Conservation (phyloP, 2,797 vertebrate genomes). For the Salarias fasciatus region DNA sequence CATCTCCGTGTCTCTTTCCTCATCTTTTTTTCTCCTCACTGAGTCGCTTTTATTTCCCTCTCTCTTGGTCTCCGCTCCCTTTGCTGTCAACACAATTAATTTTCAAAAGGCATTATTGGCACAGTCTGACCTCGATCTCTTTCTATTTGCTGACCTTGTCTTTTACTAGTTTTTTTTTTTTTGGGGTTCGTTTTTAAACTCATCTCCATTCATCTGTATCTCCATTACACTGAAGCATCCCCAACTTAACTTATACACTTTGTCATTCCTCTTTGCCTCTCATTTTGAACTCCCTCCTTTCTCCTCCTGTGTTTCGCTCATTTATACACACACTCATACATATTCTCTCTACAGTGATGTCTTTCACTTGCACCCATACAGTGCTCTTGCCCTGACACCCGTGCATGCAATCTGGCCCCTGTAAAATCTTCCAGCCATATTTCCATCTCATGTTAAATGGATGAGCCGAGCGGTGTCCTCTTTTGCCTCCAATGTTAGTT, state of each 20-base stretch:
- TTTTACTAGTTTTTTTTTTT: conserved; percentile 5
- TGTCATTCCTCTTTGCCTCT: neutral
- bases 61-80: conserved; percentile 14
- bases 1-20: conserved; percentile 32
- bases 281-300: conserved; percentile 32
- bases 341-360: conserved; percentile 35
- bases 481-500: conserved; percentile 28
- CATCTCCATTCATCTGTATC: neutral
- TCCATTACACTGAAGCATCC: neutral
- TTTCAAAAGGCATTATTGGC: conserved; percentile 33
- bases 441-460: conserved; percentile 69
- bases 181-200: conserved; percentile 12
- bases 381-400: conserved; percentile 11
- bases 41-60: conserved; percentile 15
- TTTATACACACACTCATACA: conserved; percentile 35
- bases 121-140: conserved; percentile 20
- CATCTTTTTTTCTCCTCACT: conserved; percentile 12
- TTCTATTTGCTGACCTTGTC: conserved; percentile 12
- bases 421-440: conserved; percentile 41
- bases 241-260: neutral
- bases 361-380: conserved; percentile 21
- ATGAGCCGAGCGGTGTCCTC: conserved; percentile 48
- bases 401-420: conserved; percentile 27
- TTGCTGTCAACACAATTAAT: conserved; percentile 51
- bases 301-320: neutral